These are phyloP conservation scores for Phalanger gymnotis DNA, from an alignment of 2,797 vertebrate species.

Conservation along the genomic window DNA sequence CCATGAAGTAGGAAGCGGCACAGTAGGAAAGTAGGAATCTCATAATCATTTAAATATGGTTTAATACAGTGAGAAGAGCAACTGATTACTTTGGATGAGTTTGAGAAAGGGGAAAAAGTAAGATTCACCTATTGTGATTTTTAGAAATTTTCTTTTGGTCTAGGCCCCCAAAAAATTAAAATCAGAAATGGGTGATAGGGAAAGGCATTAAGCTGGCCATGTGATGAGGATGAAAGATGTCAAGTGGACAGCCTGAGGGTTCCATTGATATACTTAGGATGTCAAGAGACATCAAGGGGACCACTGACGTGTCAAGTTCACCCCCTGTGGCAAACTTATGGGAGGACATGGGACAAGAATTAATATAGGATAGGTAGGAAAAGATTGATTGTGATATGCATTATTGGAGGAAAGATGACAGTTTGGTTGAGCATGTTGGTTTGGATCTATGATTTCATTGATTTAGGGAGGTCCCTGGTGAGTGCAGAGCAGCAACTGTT, in stretches of 20 bases:
- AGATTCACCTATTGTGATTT: neutral
- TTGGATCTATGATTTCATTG: neutral
- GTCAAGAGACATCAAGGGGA: neutral
- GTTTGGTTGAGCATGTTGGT: neutral
- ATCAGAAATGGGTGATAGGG: neutral
- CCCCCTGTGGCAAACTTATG: neutral
- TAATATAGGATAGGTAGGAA: neutral
- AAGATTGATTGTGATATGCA: neutral
- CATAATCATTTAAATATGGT: conserved; percentile 3
- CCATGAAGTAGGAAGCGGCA: neutral
- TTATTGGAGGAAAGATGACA: neutral
- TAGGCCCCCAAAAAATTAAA: neutral
- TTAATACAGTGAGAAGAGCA: conserved; percentile 43
- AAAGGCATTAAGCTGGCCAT: neutral
- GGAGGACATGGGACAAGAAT: neutral
- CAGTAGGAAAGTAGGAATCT: neutral
- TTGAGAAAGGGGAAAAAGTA: neutral
- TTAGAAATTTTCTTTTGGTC: neutral
- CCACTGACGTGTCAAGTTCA: neutral
- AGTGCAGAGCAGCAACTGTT: neutral
- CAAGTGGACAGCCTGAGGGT: neutral
- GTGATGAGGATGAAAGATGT: neutral
- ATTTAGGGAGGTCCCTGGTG: neutral
- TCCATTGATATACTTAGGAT: neutral
- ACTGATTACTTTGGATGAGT: conserved; percentile 1